A percentile compares a stretch with the other conserved stretches of the same genome.
phyloP scores from a whole-genome alignment of 2,888 invertebrate genomes.

The Apotomis betuletana region DNA sequence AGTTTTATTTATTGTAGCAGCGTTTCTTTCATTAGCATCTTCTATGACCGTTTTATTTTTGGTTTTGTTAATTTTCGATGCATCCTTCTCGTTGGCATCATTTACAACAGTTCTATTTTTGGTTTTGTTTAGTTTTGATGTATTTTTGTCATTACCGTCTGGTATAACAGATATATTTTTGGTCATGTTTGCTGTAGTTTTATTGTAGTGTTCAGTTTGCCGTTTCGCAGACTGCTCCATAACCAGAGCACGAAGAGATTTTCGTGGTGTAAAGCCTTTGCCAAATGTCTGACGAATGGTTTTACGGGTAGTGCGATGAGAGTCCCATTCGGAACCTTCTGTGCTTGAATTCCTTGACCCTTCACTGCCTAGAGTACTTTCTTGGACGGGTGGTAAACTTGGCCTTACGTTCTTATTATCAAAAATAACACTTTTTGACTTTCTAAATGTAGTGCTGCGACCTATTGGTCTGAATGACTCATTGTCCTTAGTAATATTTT shows the following conservation, averaged over 20 bases:
- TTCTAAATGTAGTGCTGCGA: conserved; percentile 60
- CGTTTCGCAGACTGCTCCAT: conserved; percentile 74
- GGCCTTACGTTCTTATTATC: conserved; percentile 53
- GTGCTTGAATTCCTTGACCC: conserved; percentile 64
- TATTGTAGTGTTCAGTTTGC: conserved; percentile 53
- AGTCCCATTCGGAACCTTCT: conserved; percentile 76
- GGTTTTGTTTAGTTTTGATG: conserved; percentile 45
- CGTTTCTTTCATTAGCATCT: conserved; percentile 43
- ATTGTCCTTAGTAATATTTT: conserved; percentile 51
- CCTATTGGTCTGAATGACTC: conserved; percentile 57
- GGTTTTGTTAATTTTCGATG: conserved; percentile 45
- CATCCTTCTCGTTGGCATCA: conserved; percentile 47
- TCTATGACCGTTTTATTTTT: conserved; percentile 10
- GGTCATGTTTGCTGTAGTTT: conserved; percentile 49
- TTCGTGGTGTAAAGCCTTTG: conserved; percentile 69
- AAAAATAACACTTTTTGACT: conserved; percentile 58
- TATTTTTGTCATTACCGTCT: conserved; percentile 43
- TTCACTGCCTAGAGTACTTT: conserved; percentile 59
- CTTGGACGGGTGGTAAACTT: conserved; percentile 58
- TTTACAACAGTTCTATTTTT: not conserved
- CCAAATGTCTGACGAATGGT: conserved; percentile 74
- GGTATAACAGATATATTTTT: conserved; percentile 3
- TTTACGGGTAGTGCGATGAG: conserved; percentile 72
- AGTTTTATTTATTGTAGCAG: conserved; percentile 45
- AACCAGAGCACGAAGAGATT: conserved; percentile 71